Base-by-base conservation (phyloP, 1,140 invertebrate species). In the Globodera rostochiensis region DNA sequence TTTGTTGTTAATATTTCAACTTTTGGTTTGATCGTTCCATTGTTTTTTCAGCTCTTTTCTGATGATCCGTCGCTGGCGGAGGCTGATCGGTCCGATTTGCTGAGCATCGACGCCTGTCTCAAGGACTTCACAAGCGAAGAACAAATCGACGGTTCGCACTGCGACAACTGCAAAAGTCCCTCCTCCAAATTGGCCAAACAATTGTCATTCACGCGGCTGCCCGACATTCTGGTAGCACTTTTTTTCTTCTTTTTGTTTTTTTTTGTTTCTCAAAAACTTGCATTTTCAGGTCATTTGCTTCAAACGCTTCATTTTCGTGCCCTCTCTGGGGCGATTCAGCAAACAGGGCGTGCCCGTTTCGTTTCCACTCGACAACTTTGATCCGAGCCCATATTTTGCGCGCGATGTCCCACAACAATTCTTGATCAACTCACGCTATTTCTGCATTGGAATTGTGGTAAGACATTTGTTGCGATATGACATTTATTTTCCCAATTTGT, bases 311-410 rank as follows among this genome's bases (percentile, higher is more conserved):
- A 95, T 95, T 90, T 95, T 93, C 87, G 92, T 95, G 6, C 77
- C 79, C 0, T 49, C 53, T 11, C 64, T 82, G 45, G 76, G 77
- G 15, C 94, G 94, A 88, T 96, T 95, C 95, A 93, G 96, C n/a
- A 96, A 96, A 89, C 95, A 95, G 0, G 94, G 95, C 88, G 96
- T 95, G 90, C 94, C 94, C 69, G 95, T 96, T 0, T 93, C 95
- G 87, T 96, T 96, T 88, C 95, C 95, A 0, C 93, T 94, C 81
- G 92, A 93, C 80, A 92, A 94, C 87, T 95, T 96, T 89, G 94
- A 95, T 90, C 94, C 94, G 0, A 94, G 94, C 0, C 92, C 92
- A 3, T 95, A 94, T 91, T 90, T 95, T 25, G 94, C 94, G 1
- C 1, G 8, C 57, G 69, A 71, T 71, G 69, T 71, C 4, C 69